These are phyloP conservation scores for Drosophila mayri DNA, from an alignment of 1,140 invertebrate species.

Conservation along the genomic window DNA sequence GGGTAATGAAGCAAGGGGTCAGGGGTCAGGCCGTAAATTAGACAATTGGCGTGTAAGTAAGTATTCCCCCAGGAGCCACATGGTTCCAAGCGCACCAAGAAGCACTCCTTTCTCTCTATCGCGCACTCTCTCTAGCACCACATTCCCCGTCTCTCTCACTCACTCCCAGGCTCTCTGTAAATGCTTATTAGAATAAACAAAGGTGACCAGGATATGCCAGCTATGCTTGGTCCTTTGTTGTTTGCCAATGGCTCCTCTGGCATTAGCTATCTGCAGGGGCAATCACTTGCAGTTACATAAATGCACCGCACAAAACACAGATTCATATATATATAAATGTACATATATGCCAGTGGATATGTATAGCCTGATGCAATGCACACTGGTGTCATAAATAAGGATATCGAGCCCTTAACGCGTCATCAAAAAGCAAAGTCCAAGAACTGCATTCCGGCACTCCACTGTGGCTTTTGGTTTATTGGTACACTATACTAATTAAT, in stretches of 20 bases:
- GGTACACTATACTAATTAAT: slow-evolving; percentile 45
- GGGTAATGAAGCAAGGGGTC: slow-evolving; percentile 10
- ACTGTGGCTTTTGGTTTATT: slow-evolving; percentile 44
- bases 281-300: slow-evolving; percentile 75
- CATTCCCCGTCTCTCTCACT: slow-evolving; percentile 14
- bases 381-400: slow-evolving; percentile 75
- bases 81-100: slow-evolving; percentile 43
- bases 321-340: not conserved
- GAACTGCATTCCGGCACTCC: slow-evolving; percentile 10
- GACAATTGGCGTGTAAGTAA: slow-evolving; percentile 55
- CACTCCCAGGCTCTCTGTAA: not conserved
- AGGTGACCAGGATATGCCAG: slow-evolving; percentile 16
- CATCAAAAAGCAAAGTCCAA: slow-evolving; percentile 34
- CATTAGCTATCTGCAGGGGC: slow-evolving; percentile 61
- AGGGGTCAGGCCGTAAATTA: slow-evolving; percentile 42
- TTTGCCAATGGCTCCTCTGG: slow-evolving; percentile 51
- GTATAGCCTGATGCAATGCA: slow-evolving; percentile 38
- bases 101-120: slow-evolving; percentile 36
- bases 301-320: slow-evolving; percentile 36
- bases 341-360: not conserved
- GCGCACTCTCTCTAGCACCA: slow-evolving; percentile 30
- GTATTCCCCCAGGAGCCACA: slow-evolving; percentile 25
- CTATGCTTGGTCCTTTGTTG: slow-evolving; percentile 50
- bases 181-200: slow-evolving; percentile 66
- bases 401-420: slow-evolving; percentile 51